A percentile compares a stretch with the other conserved stretches of the same genome.
These are phyloP conservation scores for Mylabris phalerata DNA, from an alignment of 1,140 invertebrate species.

Conservation along the genomic window DNA sequence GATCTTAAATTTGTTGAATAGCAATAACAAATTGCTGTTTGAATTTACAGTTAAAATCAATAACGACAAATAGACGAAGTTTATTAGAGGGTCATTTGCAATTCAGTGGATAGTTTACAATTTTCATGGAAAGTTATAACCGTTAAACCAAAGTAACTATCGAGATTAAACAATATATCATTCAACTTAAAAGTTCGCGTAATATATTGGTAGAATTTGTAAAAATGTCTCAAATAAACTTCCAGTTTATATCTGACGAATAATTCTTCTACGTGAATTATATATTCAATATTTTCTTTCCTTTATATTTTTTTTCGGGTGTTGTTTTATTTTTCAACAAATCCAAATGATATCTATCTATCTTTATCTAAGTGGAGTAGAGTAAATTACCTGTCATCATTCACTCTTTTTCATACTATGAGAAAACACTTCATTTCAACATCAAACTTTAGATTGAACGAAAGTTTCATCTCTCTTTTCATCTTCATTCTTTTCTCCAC, in stretches of 20 bases:
- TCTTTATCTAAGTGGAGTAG: slow-evolving; percentile 15
- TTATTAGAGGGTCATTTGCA: too few relatives aligned
- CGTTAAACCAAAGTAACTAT: not conserved
- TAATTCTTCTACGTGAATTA: too few relatives aligned
- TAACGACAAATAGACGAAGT: too few relatives aligned
- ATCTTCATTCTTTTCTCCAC: slow-evolving; percentile 10
- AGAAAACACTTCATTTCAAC: slow-evolving; percentile 30
- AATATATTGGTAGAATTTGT: too few relatives aligned
- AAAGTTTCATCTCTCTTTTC: slow-evolving; percentile 18
- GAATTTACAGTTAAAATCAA: too few relatives aligned
- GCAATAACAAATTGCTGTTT: too few relatives aligned
- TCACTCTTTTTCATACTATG: slow-evolving; percentile 16
- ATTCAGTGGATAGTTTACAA: not conserved
- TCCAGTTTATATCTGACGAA: not conserved
- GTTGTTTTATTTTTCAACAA: too few relatives aligned
- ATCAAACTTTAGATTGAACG: slow-evolving; percentile 31
- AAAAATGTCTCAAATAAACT: not conserved
- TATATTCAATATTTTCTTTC: too few relatives aligned
- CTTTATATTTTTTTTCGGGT: too few relatives aligned
- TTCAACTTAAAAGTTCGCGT: too few relatives aligned
- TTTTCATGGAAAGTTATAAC: not conserved
- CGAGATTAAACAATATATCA: too few relatives aligned
- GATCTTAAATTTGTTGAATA: too few relatives aligned
- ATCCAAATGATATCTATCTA: not conserved
- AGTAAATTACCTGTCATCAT: slow-evolving; percentile 29